Evolutionary conservation across 2,113 vertebrate genomes (phyloP).

Genomic region (Pyrgilauda ruficollis): DNA sequence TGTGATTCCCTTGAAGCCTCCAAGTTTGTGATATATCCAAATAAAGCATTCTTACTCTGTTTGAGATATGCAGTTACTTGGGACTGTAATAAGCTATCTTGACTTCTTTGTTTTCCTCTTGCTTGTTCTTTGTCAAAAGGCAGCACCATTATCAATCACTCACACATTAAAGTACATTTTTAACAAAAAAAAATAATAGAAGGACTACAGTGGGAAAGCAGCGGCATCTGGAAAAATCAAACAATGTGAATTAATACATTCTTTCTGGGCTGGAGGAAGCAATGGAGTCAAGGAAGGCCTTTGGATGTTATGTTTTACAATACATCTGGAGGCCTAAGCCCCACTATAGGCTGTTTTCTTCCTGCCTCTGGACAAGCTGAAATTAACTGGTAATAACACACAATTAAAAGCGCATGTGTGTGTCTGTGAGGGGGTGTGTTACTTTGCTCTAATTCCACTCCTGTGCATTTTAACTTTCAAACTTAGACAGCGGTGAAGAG

Average conservation of each 20-base stretch:
- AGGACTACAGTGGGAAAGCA: neutral
- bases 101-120: neutral
- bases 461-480: slow-evolving; percentile 62
- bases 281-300: slow-evolving; percentile 25
- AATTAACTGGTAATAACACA: slow-evolving; percentile 66
- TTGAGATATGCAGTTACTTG: neutral
- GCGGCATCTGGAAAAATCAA: slow-evolving; percentile 32
- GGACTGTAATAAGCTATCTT: neutral
- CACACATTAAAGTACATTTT: neutral
- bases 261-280: slow-evolving; percentile 44
- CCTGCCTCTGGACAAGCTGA: slow-evolving; percentile 56
- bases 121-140: neutral
- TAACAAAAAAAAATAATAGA: neutral
- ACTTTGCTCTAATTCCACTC: slow-evolving; percentile 47
- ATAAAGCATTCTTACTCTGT: neutral
- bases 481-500: slow-evolving; percentile 31
- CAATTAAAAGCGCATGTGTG: slow-evolving; percentile 66
- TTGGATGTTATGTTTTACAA: slow-evolving; percentile 58
- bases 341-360: slow-evolving; percentile 50
- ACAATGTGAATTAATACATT: slow-evolving; percentile 37
- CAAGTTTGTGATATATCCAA: neutral
- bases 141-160: neutral
- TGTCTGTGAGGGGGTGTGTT: neutral
- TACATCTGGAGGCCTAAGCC: slow-evolving; percentile 52
- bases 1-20: neutral